Evolutionary conservation across 1,140 invertebrate genomes (phyloP).

Genomic region (Tetramorium parvispinum): DNA sequence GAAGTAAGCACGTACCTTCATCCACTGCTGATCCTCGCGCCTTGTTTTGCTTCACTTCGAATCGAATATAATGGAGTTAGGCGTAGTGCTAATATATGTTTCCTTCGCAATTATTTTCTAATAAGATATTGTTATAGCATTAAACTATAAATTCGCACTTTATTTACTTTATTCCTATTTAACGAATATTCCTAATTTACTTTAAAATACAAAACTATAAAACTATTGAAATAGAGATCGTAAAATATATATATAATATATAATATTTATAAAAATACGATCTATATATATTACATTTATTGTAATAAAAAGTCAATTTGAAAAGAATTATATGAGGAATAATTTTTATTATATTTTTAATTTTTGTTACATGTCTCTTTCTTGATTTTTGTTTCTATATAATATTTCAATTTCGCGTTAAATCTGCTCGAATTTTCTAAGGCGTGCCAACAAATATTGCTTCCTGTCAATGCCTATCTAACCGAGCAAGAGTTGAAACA

Average conservation of each 20-base stretch:
- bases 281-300: neutral
- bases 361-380: neutral
- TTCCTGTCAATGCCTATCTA: slow-evolving; percentile 88
- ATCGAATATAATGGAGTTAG: neutral
- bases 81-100: neutral
- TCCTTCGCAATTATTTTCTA: neutral
- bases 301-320: neutral
- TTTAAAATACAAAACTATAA: neutral
- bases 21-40: neutral
- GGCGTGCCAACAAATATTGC: slow-evolving; percentile 88
- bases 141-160: neutral
- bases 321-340: neutral
- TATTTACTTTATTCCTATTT: neutral
- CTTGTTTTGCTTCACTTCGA: neutral
- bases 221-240: neutral
- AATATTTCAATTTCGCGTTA: neutral
- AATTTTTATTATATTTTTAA: slow-evolving; percentile 8
- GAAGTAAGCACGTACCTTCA: slow-evolving; percentile 83
- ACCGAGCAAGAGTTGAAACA: slow-evolving; percentile 87
- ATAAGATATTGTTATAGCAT: neutral
- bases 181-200: neutral
- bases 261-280: neutral
- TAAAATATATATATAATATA: neutral
- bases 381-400: neutral
- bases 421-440: slow-evolving; percentile 77